These are phyloP conservation scores for Neelides folsomi DNA, from an alignment of 2,888 invertebrate genomes.

Conservation along the genomic window DNA sequence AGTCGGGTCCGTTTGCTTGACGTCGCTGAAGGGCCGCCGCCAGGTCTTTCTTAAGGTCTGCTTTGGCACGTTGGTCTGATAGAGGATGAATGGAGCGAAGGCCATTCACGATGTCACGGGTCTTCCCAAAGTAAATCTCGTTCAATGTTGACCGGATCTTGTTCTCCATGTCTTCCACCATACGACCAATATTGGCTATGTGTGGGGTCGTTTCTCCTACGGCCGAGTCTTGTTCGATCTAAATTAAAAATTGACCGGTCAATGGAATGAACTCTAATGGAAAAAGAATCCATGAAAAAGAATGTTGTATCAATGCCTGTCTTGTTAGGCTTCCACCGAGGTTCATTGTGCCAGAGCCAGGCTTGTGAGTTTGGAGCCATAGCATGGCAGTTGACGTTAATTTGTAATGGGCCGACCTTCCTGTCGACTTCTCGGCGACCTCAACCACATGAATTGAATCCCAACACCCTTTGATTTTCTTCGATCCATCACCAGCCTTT, in stretches of 20 bases:
- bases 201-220: conserved; percentile 91
- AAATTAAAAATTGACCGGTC: conserved; percentile 11
- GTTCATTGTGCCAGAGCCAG: conserved; percentile 94
- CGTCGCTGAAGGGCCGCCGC: conserved; percentile 69
- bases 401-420: conserved; percentile 91
- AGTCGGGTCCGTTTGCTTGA: conserved; percentile 48
- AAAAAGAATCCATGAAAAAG: not conserved
- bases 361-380: conserved; percentile 95
- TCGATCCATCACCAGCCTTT: conserved; percentile 95
- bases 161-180: conserved; percentile 99
- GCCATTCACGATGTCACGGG: conserved; percentile 93
- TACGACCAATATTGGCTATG: conserved; percentile 93
- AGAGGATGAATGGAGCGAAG: conserved; percentile 69
- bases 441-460: conserved; percentile 99
- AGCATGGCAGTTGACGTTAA: conserved; percentile 98
- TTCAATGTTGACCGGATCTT: conserved; percentile 96
- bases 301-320: conserved; percentile 51
- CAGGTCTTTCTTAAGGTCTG: conserved; percentile 70
- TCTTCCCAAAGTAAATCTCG: conserved; percentile 98
- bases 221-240: conserved; percentile 80
- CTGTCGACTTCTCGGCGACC: conserved; percentile 89
- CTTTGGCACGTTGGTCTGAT: conserved; percentile 69
- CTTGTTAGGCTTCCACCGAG: conserved; percentile 94
- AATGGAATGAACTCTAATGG: conserved; percentile 5
- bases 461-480: conserved; percentile 99